These are phyloP conservation scores for Chlorops oryzae DNA, from an alignment of 1,140 invertebrate species.

Conservation along the genomic window DNA sequence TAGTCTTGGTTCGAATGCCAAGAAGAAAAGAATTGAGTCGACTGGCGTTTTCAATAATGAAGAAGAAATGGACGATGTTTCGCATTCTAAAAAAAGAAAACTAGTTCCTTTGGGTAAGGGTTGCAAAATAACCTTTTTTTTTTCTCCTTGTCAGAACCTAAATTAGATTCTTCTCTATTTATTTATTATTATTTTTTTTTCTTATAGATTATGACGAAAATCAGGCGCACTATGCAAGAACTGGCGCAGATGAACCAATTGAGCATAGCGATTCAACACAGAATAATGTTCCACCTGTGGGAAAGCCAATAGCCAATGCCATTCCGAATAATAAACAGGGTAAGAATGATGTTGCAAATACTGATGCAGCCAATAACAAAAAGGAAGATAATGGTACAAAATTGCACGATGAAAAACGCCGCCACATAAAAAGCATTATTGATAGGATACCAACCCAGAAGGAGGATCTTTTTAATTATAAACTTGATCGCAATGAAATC, in stretches of 20 bases:
- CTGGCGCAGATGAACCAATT: not conserved
- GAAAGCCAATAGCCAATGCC: too few species aligned
- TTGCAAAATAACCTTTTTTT: constrained; percentile 1
- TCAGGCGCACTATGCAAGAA: constrained; percentile 42
- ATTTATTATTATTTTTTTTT: constrained; percentile 14
- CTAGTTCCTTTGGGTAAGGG: constrained; percentile 68
- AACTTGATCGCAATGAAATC: constrained; percentile 81
- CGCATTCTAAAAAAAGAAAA: constrained; percentile 68
- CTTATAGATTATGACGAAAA: constrained; percentile 61
- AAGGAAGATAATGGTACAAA: constrained; percentile 59
- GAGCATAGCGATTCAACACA: too few species aligned
- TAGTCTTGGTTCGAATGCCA: constrained; percentile 45
- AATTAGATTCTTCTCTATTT: too few species aligned
- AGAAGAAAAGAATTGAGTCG: constrained; percentile 73
- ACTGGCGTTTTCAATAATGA: constrained; percentile 89
- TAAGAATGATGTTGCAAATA: constrained; percentile 33
- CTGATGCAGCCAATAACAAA: constrained; percentile 56
- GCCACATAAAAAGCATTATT: constrained; percentile 93
- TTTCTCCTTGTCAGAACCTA: too few species aligned
- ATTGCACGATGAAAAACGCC: constrained; percentile 88
- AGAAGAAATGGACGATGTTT: constrained; percentile 71
- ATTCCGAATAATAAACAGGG: constrained; percentile 31
- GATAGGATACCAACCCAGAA: constrained; percentile 98
- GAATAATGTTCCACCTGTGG: too few species aligned
- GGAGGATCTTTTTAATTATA: constrained; percentile 88